These are phyloP conservation scores for Chrysochloris asiatica DNA, from an alignment of 2,113 vertebrate species.

Conservation along the genomic window DNA sequence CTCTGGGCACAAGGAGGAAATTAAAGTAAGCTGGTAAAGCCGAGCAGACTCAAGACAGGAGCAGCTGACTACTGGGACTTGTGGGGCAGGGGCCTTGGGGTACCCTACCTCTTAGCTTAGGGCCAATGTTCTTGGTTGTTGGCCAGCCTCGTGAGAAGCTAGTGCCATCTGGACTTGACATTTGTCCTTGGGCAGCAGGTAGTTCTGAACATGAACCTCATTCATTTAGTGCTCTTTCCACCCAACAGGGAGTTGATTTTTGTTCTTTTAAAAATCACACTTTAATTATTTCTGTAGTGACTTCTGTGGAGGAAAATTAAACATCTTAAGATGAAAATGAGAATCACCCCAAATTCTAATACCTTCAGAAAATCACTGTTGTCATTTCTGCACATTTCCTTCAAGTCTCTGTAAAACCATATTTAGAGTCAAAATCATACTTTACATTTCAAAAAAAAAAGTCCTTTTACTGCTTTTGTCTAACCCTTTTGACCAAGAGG, in stretches of 20 bases:
- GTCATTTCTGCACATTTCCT: not conserved
- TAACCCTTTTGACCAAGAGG: not conserved
- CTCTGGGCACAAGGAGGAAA: not conserved
- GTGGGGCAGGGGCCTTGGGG: not conserved
- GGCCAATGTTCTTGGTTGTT: not conserved
- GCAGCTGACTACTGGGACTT: not conserved
- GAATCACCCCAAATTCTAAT: not conserved
- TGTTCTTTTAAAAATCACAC: not conserved
- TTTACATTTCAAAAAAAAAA: not conserved
- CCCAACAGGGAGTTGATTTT: not conserved
- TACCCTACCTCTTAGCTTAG: accelerated
- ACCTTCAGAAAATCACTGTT: not conserved
- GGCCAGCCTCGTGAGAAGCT: not conserved
- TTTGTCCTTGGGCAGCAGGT: not conserved
- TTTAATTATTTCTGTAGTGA: not conserved
- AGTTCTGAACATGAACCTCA: not conserved
- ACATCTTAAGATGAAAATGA: not conserved
- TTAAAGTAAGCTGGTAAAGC: not conserved
- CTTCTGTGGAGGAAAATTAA: not conserved
- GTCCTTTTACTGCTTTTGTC: not conserved
- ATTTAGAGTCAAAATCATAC: not conserved
- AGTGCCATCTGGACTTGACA: not conserved
- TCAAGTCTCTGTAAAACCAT: not conserved
- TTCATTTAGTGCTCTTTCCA: not conserved
- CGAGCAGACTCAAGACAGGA: not conserved